These are phyloP conservation scores for Pseudococcus viburni DNA, from an alignment of 2,888 invertebrate genomes.

Conservation along the genomic window DNA sequence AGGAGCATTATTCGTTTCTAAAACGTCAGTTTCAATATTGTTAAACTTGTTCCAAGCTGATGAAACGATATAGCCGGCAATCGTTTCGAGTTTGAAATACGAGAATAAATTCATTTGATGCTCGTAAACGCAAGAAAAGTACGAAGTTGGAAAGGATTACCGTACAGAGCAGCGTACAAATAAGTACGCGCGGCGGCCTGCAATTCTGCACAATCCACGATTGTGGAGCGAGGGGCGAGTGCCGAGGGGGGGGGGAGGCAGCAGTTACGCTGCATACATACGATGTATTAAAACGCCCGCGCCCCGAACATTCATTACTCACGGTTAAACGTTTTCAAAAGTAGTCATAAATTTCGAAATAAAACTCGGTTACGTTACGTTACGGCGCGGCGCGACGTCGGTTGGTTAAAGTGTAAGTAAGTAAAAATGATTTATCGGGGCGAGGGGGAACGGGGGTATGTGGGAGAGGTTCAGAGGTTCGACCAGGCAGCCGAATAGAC, in stretches of 20 bases:
- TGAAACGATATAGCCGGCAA: neutral
- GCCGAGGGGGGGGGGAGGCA: neutral
- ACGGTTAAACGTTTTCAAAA: slow-evolving; percentile 45
- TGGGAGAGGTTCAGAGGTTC: too few species aligned
- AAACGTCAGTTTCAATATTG: neutral
- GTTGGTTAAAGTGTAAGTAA: neutral
- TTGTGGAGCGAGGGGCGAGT: neutral
- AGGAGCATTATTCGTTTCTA: neutral
- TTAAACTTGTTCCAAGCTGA: neutral
- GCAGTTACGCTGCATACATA: neutral
- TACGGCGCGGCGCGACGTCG: too few species aligned
- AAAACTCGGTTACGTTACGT: slow-evolving; percentile 18
- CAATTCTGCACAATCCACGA: too few species aligned
- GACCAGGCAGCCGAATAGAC: too few species aligned
- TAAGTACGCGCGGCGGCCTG: too few species aligned
- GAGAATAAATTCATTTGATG: neutral
- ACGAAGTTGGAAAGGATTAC: neutral
- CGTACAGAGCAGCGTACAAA: neutral
- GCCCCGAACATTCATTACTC: slow-evolving; percentile 11
- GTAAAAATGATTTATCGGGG: slow-evolving; percentile 13
- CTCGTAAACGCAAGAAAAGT: neutral
- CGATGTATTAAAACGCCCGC: slow-evolving; percentile 35
- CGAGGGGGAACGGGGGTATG: neutral
- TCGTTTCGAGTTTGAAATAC: neutral
- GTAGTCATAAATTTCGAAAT: slow-evolving; percentile 45